Base-by-base conservation (phyloP, 1,140 invertebrate species). In the Scaptomyza montana region DNA sequence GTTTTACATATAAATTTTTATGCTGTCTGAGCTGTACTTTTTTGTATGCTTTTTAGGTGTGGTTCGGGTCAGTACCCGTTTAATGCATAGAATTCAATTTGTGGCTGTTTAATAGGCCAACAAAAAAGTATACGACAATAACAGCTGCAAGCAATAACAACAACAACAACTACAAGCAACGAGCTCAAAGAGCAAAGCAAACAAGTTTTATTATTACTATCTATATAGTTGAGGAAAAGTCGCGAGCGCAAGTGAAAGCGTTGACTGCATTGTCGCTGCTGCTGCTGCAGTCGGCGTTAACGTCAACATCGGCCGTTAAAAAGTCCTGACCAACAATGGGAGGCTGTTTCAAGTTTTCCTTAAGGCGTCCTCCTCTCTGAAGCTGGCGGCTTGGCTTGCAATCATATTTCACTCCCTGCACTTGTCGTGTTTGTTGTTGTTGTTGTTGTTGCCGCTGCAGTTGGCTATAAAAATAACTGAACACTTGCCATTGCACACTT, bases 401-500 rank as follows among this genome's bases (percentile, higher is more conserved):
- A 89, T 86, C 82, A 86, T 86, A 86, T 86, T 86, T 86, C 84
- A 89, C 84, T 86, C 61, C 53, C 61, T 82, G 84, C 82, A 86
- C 81, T 86, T 86, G 80, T 80, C 66, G 80, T 82, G 19, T 56
- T 41, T 47, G 64, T 46, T 49, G 61, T 64, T 51, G 71, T 33
- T 45, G 57, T 66, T 53, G 54, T 57, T 59, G 57, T 25, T 25
- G 21, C 21, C 21, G 21, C 21, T 28, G 76, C 49, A 73, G 60
- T 65, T 70, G 68, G 60, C 77, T 84, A 81, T 86, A 84, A 79
- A 84, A 82, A 82, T 79, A 84, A 80, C 80, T 79, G 66, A 84
- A 85, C 80, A 84, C 80, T 84, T 84, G 80, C 80, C 82, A 77
- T 81, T 87, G 82, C 82, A 87, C 82, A 82, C 82, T 86, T 86